Evolutionary conservation across 2,888 invertebrate species (phyloP).

Genomic region (Anthoptus insignis): DNA sequence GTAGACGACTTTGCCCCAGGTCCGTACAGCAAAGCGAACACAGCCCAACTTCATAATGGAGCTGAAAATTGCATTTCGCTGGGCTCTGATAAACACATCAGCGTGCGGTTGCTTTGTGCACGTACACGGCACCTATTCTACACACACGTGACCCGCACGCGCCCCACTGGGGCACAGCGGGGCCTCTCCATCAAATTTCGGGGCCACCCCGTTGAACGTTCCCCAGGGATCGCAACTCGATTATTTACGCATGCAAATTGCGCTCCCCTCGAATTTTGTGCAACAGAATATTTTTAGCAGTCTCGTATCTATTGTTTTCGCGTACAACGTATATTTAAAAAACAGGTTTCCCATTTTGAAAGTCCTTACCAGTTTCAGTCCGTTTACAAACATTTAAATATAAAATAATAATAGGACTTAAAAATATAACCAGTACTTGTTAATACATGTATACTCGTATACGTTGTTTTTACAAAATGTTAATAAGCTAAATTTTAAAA

Average conservation of each 20-base stretch:
- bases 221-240: conserved; percentile 43
- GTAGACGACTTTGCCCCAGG: not conserved
- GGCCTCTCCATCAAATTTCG: conserved; percentile 24
- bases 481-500: too few relatives aligned
- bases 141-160: conserved; percentile 52
- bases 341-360: conserved; percentile 20
- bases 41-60: conserved; percentile 10
- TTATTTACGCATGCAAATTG: conserved; percentile 60
- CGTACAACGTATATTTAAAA: conserved; percentile 16
- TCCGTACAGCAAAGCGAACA: conserved; percentile 3
- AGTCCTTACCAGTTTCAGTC: too few relatives aligned
- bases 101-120: conserved; percentile 30
- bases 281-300: conserved; percentile 18
- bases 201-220: conserved; percentile 28
- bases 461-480: too few relatives aligned
- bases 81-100: conserved; percentile 32
- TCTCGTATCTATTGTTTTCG: conserved; percentile 8
- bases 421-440: too few relatives aligned
- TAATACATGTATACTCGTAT: too few relatives aligned
- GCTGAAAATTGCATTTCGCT: conserved; percentile 50
- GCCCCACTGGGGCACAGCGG: conserved; percentile 39
- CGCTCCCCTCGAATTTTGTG: conserved; percentile 40
- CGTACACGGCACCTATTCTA: not conserved
- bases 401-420: too few relatives aligned
- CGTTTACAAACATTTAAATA: too few relatives aligned